Conservation (phyloP, 2,797 vertebrate genomes). For the Sarcophilus harrisii region DNA sequence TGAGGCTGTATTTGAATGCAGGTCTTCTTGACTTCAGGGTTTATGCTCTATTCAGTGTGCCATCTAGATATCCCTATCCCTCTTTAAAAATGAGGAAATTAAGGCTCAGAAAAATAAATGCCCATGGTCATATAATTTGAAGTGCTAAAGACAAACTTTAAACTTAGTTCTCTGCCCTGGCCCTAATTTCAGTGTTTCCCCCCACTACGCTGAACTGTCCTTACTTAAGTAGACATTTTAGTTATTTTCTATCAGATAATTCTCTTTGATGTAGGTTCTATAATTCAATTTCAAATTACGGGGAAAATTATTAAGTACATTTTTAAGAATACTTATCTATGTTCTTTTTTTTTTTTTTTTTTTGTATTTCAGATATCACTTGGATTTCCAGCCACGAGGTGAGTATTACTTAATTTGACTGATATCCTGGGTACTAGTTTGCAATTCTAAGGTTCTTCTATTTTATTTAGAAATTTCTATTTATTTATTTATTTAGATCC, state of each 20-base stretch:
- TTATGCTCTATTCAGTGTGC: no score
- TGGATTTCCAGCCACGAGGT: conserved; percentile 83
- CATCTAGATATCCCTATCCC: neutral
- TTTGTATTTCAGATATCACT: conserved; percentile 82
- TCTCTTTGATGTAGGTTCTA: neutral
- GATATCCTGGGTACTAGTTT: neutral
- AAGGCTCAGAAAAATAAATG: neutral
- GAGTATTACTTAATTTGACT: conserved; percentile 67
- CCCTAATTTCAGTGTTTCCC: neutral
- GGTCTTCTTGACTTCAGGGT: no score
- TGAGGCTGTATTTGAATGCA: no score
- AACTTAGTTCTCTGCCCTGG: neutral
- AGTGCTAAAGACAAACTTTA: neutral
- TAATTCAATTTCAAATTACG: conserved; percentile 28
- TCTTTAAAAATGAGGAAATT: neutral
- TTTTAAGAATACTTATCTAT: conserved; percentile 10
- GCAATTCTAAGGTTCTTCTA: neutral
- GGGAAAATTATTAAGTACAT: neutral
- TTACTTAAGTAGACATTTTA: neutral
- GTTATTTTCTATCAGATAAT: neutral
- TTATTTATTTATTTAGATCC: neutral
- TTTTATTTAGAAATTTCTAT: conserved; percentile 24
- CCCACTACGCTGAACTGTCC: neutral
- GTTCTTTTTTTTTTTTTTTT: conserved; percentile 20
- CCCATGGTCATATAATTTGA: neutral